Evolutionary conservation across 2,888 invertebrate species (phyloP).

Genomic region (Drosophila phalerata): DNA sequence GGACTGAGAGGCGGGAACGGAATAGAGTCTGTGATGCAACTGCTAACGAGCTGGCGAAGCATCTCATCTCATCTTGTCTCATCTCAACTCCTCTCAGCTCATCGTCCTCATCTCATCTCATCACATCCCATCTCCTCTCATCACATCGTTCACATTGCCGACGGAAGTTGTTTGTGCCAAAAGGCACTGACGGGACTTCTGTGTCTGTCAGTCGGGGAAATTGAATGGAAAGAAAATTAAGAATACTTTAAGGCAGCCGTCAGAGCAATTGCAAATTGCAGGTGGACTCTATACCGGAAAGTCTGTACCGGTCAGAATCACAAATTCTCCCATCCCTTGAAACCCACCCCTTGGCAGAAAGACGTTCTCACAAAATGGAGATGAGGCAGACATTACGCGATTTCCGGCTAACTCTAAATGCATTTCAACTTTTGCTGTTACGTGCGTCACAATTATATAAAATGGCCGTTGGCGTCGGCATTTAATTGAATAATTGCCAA

Average conservation of each 20-base stretch:
- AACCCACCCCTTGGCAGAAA: background rate
- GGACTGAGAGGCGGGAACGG: background rate
- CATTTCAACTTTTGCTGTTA: constrained; percentile 50
- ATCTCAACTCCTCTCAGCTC: no score
- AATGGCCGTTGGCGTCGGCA: constrained; percentile 51
- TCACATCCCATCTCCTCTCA: constrained; percentile 2
- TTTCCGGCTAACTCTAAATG: constrained; percentile 64
- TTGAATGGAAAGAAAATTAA: constrained; percentile 66
- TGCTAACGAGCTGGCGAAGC: constrained; percentile 57
- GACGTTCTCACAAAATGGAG: background rate
- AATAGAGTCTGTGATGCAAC: constrained; percentile 61
- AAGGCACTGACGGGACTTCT: constrained; percentile 35
- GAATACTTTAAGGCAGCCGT: constrained; percentile 57
- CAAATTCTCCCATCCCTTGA: background rate
- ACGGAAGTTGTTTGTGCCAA: constrained; percentile 68
- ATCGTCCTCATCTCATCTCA: no score
- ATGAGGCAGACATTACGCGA: constrained; percentile 52
- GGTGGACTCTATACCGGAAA: constrained; percentile 29
- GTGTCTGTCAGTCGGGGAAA: constrained; percentile 64
- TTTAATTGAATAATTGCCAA: constrained; percentile 78
- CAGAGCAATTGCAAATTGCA: constrained; percentile 39
- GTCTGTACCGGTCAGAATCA: background rate
- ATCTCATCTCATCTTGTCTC: background rate
- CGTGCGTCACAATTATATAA: constrained; percentile 64
- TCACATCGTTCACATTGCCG: constrained; percentile 19